phyloP scores from a whole-genome alignment of 2,888 invertebrate genomes.

The Volucella inflata region DNA sequence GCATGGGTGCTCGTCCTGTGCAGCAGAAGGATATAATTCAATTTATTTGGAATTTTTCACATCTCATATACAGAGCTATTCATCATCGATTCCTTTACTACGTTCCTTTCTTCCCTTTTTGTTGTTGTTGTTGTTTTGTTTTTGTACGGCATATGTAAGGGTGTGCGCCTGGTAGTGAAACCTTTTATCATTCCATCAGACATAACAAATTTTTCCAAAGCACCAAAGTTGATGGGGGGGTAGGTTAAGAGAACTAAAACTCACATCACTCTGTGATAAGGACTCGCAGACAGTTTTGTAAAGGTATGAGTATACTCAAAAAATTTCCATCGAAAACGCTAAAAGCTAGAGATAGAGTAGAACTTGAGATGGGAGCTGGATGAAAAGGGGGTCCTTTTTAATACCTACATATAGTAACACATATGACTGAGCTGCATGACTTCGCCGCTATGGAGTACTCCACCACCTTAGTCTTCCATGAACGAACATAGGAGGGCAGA shows the following conservation, averaged over 20 bases:
- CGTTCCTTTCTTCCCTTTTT: too few species aligned
- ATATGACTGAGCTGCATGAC: background rate
- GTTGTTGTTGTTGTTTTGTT: conserved; percentile 19
- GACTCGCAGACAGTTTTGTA: conserved; percentile 25
- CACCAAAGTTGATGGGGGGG: background rate
- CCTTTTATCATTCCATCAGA: conserved; percentile 50
- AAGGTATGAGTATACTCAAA: conserved; percentile 24
- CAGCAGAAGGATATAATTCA: conserved; percentile 56
- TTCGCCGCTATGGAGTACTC: background rate
- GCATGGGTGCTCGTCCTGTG: background rate
- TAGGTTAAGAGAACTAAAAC: background rate
- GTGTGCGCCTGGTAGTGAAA: conserved; percentile 9
- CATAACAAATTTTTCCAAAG: conserved; percentile 5
- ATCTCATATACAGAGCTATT: conserved; percentile 55
- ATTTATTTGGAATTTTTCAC: conserved; percentile 63
- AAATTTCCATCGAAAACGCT: background rate
- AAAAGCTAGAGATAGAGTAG: background rate
- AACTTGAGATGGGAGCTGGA: background rate
- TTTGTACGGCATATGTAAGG: background rate
- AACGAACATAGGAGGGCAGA: conserved; percentile 18
- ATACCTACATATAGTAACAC: conserved; percentile 26
- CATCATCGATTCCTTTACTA: conserved; percentile 33
- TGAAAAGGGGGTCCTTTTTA: conserved; percentile 10
- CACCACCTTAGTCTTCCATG: conserved; percentile 5
- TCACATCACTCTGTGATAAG: conserved; percentile 39